These are phyloP conservation scores for Byasa hedistus DNA, from an alignment of 2,888 invertebrate genomes.

Conservation along the genomic window DNA sequence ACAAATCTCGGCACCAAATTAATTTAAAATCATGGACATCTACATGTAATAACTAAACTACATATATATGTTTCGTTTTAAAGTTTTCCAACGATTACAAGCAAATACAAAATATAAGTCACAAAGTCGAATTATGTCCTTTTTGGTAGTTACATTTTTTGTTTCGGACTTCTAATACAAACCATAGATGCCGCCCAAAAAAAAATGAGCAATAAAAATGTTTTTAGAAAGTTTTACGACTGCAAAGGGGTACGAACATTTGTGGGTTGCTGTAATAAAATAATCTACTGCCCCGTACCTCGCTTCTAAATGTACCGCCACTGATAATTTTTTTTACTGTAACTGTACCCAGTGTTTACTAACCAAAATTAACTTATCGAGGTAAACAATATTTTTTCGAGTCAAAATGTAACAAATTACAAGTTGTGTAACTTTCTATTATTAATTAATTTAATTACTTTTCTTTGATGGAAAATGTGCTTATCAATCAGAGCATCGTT, in stretches of 20 bases:
- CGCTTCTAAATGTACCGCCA: constrained; percentile 50
- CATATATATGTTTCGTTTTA: no score
- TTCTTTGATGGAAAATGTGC: no score
- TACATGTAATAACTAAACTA: no score
- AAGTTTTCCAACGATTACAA: no score
- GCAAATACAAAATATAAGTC: no score
- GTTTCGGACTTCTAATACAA: constrained; percentile 20
- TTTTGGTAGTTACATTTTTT: neutral
- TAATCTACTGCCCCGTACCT: constrained; percentile 50
- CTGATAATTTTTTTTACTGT: neutral
- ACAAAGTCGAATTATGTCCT: no score
- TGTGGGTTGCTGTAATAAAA: constrained; percentile 56
- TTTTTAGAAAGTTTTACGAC: constrained; percentile 73
- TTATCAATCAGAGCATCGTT: no score
- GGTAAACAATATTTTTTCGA: neutral
- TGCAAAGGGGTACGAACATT: constrained; percentile 57
- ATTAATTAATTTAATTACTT: neutral
- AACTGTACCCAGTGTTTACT: neutral
- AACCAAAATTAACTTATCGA: neutral
- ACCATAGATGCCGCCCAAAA: constrained; percentile 46
- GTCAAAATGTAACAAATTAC: neutral
- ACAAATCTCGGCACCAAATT: no score
- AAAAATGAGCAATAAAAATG: constrained; percentile 54
- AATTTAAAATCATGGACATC: no score
- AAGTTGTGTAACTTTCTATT: neutral